These are phyloP conservation scores for Hyaena hyaena DNA, from an alignment of 2,113 vertebrate species.

Conservation along the genomic window DNA sequence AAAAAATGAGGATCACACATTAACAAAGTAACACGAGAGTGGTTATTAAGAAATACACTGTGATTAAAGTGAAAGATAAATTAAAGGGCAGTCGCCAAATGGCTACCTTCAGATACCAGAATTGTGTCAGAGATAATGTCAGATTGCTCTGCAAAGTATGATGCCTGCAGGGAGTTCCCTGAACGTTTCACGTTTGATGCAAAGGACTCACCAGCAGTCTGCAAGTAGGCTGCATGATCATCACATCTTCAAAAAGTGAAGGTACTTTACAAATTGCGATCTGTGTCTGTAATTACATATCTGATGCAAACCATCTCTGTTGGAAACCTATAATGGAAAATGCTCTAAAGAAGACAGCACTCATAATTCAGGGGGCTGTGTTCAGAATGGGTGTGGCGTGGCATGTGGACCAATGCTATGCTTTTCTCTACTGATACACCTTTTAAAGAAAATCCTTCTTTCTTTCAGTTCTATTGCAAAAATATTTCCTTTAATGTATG, in stretches of 20 bases:
- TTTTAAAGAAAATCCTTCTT: constrained; percentile 11
- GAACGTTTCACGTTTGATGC: background rate
- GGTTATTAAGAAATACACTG: constrained; percentile 60
- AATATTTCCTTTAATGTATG: background rate
- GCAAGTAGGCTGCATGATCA: constrained; percentile 16
- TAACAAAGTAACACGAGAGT: constrained; percentile 35
- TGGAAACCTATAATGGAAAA: constrained; percentile 52
- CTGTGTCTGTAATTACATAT: constrained; percentile 31
- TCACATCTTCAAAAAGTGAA: constrained; percentile 51
- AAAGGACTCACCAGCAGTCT: background rate
- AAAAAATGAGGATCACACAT: background rate
- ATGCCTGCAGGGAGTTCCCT: background rate
- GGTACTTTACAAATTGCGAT: background rate
- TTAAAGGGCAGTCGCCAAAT: constrained; percentile 77
- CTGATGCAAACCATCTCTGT: background rate
- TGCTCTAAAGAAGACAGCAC: background rate
- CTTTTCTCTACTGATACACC: background rate
- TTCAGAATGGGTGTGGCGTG: background rate
- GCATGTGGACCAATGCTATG: background rate
- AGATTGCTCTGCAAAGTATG: constrained; percentile 67
- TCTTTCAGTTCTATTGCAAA: background rate
- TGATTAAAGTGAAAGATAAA: constrained; percentile 70
- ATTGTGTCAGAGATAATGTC: constrained; percentile 59
- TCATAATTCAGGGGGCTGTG: background rate
- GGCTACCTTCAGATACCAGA: constrained; percentile 62